Base-by-base conservation (phyloP, 2,888 invertebrate genomes). In the Aphelenchoides bicaudatus region DNA sequence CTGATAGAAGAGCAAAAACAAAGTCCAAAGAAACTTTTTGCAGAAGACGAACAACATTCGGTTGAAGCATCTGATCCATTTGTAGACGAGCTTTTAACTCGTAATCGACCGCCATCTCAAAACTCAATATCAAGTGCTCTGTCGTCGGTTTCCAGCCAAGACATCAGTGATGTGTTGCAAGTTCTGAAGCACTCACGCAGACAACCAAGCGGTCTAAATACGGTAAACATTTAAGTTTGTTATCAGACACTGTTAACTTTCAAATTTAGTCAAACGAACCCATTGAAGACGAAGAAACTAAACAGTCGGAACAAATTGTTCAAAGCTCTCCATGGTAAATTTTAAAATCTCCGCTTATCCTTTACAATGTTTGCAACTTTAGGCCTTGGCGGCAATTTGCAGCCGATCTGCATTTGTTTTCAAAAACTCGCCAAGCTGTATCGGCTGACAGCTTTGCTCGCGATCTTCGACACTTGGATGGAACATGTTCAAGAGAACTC, bases 401-500 rank as follows among this genome's bases (percentile, higher is more conserved):
- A 29, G 39, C 68, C 29, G 65, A 65, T 47, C 46, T 69, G 46
- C 48, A 53, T 2, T 46, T 68, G 34, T 52, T 60, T 38, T 43
- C 59, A 28, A 39, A 37, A 8, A 34, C 59, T 1, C 56, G 69
- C 23, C 67, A 63, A 21, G 61, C 63, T 6, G 66, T 62, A 19
- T 65, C 68, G 81, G 93, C 46, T 8, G 28, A 59, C 37, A 70
- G 69, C 48, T 78, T 75, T 59, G 92, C 93, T 72, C 87, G 91
- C 56, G 83, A 96, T 65, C 81, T 98, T 59, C 85, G 91, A 62
- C 92, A 98, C 81, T 84, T 98, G 39, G 98, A 98, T 79, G 86
- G 87, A 59, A 72, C 75, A 1, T 49, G 60, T 6, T 62, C 90
- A 71, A 85, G 92, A 10, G 91, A 92, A 80, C 90, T 91, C 0